Base-by-base conservation (phyloP, 2,113 vertebrate species). In the Holacanthus passer region DNA sequence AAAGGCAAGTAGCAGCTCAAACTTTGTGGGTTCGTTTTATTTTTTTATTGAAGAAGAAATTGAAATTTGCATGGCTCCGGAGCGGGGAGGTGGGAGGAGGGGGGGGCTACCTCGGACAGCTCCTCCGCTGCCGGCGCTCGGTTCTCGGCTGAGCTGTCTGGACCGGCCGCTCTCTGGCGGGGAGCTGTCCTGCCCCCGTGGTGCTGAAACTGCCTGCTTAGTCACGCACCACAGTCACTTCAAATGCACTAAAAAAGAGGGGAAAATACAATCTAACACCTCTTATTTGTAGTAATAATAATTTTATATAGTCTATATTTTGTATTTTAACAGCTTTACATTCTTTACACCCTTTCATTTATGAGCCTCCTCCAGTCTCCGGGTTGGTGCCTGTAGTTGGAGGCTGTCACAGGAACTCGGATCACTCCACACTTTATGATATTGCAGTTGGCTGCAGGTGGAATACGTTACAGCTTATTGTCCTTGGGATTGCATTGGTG, bases 201-300 rank as follows among this genome's bases (percentile, higher is more conserved):
- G 94, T 95, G 88, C 94, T 95, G 92, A 94, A 95, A 91, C 60
- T 24, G 64, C 63, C 68, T 45, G 60, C 77, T 65, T 77, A 37
- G 79, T 77, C 68, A 77, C 82, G 59, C 85, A 43, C 45, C 39
- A 14, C 35, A 22, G 37, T 72, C 37, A 78, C 41, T 81, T 66
- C 47, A 71, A 81, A 81, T 73, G 50, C 66, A 55, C 37, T 13
- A 39, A 39, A 70, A 65, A 62, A 35, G 3, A 35, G n/a, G 11
- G 20, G 12, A 19, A 37, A 27, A 7, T 1, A 14, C 0, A 7
- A 16, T n/a, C 60, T 14, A 0, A 9, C 13, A 5, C 20, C 12
- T 41, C 8, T 3, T 16, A 67, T 43, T 47, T 3, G 0, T 24
- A n/a, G 13, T 11, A n/a, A n/a, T n/a, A n/a, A 13, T 10, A 9